A percentile compares a stretch with the other conserved stretches of the same genome.
Evolutionary conservation across 1,140 invertebrate genomes (phyloP).

Genomic region (Himalopsyche phryganea): DNA sequence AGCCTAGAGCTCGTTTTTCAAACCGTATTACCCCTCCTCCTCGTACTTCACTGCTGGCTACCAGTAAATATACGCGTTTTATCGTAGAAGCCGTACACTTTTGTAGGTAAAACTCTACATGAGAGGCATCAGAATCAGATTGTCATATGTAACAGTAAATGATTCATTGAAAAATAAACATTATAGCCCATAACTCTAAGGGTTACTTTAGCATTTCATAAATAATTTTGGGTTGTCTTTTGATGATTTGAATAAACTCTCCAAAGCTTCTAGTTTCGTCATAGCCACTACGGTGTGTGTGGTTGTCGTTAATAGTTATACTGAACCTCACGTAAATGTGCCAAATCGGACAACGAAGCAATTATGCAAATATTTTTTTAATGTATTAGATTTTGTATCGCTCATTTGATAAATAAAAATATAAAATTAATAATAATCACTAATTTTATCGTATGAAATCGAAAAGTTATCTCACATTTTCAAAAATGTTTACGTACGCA

Average conservation of each 20-base stretch:
- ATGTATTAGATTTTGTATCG: too few relatives aligned
- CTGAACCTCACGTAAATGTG: too few relatives aligned
- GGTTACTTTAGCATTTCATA: background rate
- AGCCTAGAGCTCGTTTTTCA: constrained; percentile 33
- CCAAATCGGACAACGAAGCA: too few relatives aligned
- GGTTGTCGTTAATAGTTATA: too few relatives aligned
- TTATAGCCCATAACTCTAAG: background rate
- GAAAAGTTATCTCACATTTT: too few relatives aligned
- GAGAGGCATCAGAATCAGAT: background rate
- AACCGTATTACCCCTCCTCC: constrained; percentile 24
- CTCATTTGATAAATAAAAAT: too few relatives aligned
- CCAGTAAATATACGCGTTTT: constrained; percentile 33
- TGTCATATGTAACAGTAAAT: background rate
- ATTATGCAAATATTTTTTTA: too few relatives aligned
- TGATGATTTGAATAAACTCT: constrained; percentile 18
- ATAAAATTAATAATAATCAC: too few relatives aligned
- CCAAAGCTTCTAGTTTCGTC: constrained; percentile 32
- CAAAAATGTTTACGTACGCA: too few relatives aligned
- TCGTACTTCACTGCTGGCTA: constrained; percentile 10
- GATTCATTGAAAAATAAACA: background rate
- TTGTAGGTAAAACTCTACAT: constrained; percentile 28
- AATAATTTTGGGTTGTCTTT: constrained; percentile 10
- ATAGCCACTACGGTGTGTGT: constrained; percentile 16
- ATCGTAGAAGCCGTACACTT: constrained; percentile 29
- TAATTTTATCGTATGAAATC: too few relatives aligned